phyloP scores from a whole-genome alignment of 92 coral and sea anemone genomes.

The Ricordea florida region DNA sequence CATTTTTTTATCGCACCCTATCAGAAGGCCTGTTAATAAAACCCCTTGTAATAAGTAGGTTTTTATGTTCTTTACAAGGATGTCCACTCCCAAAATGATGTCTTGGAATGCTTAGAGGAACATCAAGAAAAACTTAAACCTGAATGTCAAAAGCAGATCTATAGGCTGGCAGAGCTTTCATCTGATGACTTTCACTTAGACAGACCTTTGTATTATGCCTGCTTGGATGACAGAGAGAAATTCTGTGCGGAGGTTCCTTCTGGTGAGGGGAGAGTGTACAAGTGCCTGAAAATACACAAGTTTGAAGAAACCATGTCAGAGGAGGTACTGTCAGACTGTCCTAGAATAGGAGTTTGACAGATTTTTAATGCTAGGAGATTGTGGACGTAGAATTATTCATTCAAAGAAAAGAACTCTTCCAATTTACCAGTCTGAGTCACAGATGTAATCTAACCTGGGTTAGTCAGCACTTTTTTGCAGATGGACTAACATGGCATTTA shows the following conservation, averaged over 20 bases:
- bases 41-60: no score
- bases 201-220: conserved; percentile 90
- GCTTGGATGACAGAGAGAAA: conserved; percentile 88
- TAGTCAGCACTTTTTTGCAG: no score
- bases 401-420: no score
- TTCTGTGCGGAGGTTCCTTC: conserved; percentile 78
- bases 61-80: conserved; percentile 56
- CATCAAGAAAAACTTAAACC: conserved; percentile 47
- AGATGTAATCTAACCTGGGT: no score
- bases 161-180: conserved; percentile 86
- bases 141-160: conserved; percentile 69
- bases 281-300: conserved; percentile 80
- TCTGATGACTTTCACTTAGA: conserved; percentile 94
- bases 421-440: no score
- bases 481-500: no score
- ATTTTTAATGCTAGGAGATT: no score
- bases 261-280: conserved; percentile 89
- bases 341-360: no score
- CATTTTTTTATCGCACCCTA: no score
- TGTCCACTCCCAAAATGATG: conserved; percentile 84
- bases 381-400: no score
- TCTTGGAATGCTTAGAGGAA: conserved; percentile 78
- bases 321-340: conserved; percentile 59
- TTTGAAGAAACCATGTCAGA: conserved; percentile 75
- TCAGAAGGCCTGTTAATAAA: no score